Conservation (phyloP, 1,140 invertebrate species). For the Samia ricini region DNA sequence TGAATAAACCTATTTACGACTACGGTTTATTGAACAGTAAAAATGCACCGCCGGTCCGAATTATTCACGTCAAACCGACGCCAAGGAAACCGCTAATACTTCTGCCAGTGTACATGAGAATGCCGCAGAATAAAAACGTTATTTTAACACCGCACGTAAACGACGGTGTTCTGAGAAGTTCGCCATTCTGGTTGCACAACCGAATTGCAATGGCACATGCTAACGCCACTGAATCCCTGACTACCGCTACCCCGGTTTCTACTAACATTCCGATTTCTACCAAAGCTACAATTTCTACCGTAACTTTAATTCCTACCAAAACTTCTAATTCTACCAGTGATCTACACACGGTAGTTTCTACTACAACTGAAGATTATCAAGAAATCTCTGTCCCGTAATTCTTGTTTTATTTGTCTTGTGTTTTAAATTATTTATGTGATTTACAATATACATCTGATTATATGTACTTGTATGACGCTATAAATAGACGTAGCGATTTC, state of each 20-base stretch:
- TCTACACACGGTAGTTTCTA: too few relatives aligned
- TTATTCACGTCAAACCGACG: constrained; percentile 38
- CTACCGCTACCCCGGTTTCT: constrained; percentile 3
- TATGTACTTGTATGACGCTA: too few relatives aligned
- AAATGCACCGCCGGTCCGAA: constrained; percentile 36
- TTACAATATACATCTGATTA: neutral
- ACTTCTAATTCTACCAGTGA: neutral
- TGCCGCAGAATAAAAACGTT: neutral
- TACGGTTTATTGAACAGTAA: constrained; percentile 43
- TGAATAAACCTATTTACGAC: constrained; percentile 34
- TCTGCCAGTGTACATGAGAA: constrained; percentile 44
- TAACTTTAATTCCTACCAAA: neutral
- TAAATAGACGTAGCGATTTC: too few relatives aligned
- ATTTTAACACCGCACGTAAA: constrained; percentile 18
- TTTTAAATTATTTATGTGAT: neutral
- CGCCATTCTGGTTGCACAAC: constrained; percentile 16
- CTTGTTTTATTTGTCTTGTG: neutral
- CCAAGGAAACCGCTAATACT: constrained; percentile 34
- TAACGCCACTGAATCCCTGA: neutral
- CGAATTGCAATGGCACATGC: constrained; percentile 13
- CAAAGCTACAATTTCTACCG: neutral
- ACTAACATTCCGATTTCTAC: neutral
- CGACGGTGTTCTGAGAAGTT: constrained; percentile 32
- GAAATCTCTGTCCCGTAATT: neutral
- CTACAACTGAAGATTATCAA: neutral